Evolutionary conservation across 2,797 vertebrate genomes (phyloP), one percentile per base, ranked within the genome.

Genomic region (Synaphobranchus kaupii): DNA sequence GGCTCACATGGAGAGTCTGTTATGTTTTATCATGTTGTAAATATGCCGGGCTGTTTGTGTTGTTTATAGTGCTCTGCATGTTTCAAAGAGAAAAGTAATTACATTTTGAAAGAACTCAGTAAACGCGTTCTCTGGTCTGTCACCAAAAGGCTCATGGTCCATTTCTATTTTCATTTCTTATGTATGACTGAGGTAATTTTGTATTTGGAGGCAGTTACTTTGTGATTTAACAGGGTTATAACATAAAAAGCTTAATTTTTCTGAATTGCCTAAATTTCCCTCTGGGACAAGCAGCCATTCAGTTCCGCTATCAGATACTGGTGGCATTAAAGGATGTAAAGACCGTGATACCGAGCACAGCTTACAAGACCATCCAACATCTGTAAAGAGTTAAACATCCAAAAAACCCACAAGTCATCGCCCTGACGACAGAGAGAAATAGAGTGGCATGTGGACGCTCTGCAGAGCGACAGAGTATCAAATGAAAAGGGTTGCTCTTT

Each of bases 371-470:
- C 39, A 76, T 50, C 31, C 28, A 31, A 84, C 86, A 87, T 87
- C 86, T 87, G 86, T 54, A 84, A 78, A 58, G 34, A 76, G 84
- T 87, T 84, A 66, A 87, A 84, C 81, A 84, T 87, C 58, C 60
- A 28, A 58, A 87, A 71, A 84, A 54, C 12, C 86, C 86, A 84
- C 82, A 87, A 84, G 52, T 78, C 86, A 84, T 52, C 50, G n/a
- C 50, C 52, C 25, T 83, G n/a, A 83, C 52, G 15, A 83, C 50
- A 34, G 28, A 83, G 82, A 83, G 28, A 83, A 48, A 0, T 7
- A 90, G 89, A 91, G 90, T 92, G 94, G 92, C 85, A 63, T 0
- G 89, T 90, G 50, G 91, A 90, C 89, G 84, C 20, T 13, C 52
- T 15, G 87, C 88, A 87, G 91, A 91, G 39, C 84, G 47, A 82